A percentile compares a stretch with the other conserved stretches of the same genome.
Conservation (phyloP, 1,140 invertebrate species). For the Batillaria attramentaria region DNA sequence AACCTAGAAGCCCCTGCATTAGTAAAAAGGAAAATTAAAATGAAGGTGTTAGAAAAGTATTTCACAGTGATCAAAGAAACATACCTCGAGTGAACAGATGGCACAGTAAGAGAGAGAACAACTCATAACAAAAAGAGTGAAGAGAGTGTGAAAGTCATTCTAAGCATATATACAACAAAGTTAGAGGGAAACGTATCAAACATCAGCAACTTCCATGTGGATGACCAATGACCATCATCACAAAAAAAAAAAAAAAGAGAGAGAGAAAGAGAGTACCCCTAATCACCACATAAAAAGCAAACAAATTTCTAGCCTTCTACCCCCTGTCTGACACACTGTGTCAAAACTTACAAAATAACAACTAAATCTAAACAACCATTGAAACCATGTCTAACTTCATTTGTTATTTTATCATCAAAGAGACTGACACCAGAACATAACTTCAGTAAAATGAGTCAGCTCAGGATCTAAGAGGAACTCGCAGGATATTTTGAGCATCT, state of each 20-base stretch:
- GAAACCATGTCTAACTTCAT: too few relatives aligned
- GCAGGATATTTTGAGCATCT: too few relatives aligned
- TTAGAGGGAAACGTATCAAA: background rate
- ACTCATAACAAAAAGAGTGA: background rate
- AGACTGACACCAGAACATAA: too few relatives aligned
- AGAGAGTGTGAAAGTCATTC: background rate
- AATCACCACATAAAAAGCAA: background rate
- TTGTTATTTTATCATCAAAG: too few relatives aligned
- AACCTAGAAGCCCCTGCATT: constrained; percentile 62
- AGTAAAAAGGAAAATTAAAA: constrained; percentile 39
- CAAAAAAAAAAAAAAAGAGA: background rate
- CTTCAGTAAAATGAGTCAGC: too few relatives aligned
- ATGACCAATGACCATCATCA: background rate
- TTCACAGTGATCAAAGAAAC: constrained; percentile 4
- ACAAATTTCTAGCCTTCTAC: too few relatives aligned
- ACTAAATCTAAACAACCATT: too few relatives aligned
- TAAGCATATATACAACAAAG: background rate
- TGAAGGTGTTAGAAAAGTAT: constrained; percentile 30
- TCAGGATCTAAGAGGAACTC: too few relatives aligned
- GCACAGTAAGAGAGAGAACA: background rate
- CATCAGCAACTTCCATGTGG: background rate
- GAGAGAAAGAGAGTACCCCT: background rate
- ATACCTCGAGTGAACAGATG: background rate
- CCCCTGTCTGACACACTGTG: too few relatives aligned
- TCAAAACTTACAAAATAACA: too few relatives aligned